A percentile compares a stretch with the other conserved stretches of the same genome.
These are phyloP conservation scores for Miltochrista miniata DNA, from an alignment of 2,888 invertebrate genomes.

Conservation along the genomic window DNA sequence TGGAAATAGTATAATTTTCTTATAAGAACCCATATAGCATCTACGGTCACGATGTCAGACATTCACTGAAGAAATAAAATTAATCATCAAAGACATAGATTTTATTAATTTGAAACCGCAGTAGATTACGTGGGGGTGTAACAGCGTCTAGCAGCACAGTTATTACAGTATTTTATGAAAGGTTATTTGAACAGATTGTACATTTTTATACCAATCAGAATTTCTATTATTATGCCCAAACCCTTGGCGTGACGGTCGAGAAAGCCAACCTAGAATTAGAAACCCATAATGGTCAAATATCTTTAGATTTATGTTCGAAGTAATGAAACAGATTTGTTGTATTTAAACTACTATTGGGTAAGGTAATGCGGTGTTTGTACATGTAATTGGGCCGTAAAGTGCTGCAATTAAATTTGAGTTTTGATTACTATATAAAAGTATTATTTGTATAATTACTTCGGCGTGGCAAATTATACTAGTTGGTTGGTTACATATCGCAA, in stretches of 20 bases:
- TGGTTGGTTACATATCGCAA: constrained; percentile 5
- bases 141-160: too few relatives aligned
- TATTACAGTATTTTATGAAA: too few relatives aligned
- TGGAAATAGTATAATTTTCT: too few relatives aligned
- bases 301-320: constrained; percentile 64
- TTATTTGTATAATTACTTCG: constrained; percentile 7
- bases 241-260: constrained; percentile 6
- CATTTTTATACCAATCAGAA: not conserved
- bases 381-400: constrained; percentile 31
- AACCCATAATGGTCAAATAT: constrained; percentile 70
- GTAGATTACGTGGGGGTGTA: too few relatives aligned
- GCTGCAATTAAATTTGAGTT: constrained; percentile 1
- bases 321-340: constrained; percentile 25
- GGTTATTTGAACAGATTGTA: too few relatives aligned
- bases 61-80: too few relatives aligned
- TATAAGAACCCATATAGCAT: too few relatives aligned
- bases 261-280: constrained; percentile 67
- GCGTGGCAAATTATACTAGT: constrained; percentile 13
- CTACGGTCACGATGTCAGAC: too few relatives aligned
- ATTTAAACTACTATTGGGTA: constrained; percentile 38
- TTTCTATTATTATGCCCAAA: not conserved
- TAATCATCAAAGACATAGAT: too few relatives aligned
- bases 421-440: constrained; percentile 3
- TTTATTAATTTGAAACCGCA: too few relatives aligned
- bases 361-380: constrained; percentile 27